Base-by-base conservation (phyloP, 1,140 invertebrate genomes). In the Sycophaga agraensis region DNA sequence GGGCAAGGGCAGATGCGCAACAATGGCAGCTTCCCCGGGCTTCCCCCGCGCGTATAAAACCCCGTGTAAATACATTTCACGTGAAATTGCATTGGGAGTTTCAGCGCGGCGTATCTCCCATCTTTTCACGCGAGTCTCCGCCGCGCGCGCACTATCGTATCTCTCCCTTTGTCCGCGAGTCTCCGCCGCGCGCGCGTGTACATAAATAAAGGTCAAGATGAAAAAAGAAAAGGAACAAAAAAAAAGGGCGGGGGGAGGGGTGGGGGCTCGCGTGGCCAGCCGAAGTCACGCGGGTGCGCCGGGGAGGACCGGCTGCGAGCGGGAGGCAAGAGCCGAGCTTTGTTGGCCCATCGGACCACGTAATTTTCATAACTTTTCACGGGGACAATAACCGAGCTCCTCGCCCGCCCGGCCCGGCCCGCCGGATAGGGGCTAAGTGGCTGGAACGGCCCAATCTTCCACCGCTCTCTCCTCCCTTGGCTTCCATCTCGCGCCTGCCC, bases 341-440 rank as follows among this genome's bases (percentile, higher is more conserved):
- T 64, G 34, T 37, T 46, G 26, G 43, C 40, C 28, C 67, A 69
- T 68, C 63, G 64, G 65, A 63, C 66, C 68, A 67, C 66, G 66
- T 72, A 69, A 73, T 72, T 76, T 74, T 73, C 71, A 74, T 74
- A 74, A 77, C 68, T 74, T 70, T 66, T 69, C 65, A 50, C 59
- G 51, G 59, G 72, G 68, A 74, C 69, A 72, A 75, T 72, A 72
- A 73, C 66, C 60, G 64, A 48, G 54, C 17, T 59, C 60, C 43
- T 19, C 50, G 26, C 37, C 43, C 34, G 50, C 28, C 34, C 40
- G n/a, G n/a, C n/a, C n/a, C n/a, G n/a, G n/a, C n/a, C n/a, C n/a
- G 43, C 14, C 37, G 49, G 58, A 60, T 63, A 40, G 60, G 49
- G 59, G 43, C 48, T 66, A 67, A 70, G 71, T 70, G 66, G 63